A percentile compares a stretch with the other conserved stretches of the same genome.
Evolutionary conservation across 2,888 invertebrate genomes (phyloP).

Genomic region (Pyrrhia umbra): DNA sequence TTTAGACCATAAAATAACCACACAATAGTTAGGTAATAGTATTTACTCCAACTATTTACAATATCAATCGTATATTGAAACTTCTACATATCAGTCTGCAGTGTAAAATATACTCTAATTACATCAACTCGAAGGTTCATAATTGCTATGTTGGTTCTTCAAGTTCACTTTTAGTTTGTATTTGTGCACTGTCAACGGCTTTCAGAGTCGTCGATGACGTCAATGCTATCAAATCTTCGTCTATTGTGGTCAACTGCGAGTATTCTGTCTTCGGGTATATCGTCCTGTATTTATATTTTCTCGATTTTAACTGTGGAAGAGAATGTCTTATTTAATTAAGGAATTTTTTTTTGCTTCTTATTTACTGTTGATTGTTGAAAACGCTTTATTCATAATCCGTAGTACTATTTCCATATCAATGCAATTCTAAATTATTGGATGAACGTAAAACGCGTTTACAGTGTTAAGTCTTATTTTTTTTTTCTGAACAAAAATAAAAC

Average conservation of each 20-base stretch:
- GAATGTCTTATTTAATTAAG: conserved; percentile 12
- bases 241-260: conserved; percentile 84
- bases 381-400: no score
- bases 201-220: conserved; percentile 79
- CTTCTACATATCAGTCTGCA: conserved; percentile 88
- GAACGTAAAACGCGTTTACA: no score
- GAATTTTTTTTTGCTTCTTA: neutral
- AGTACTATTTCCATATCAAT: no score
- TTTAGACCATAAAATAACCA: conserved; percentile 49
- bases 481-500: no score
- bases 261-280: conserved; percentile 82
- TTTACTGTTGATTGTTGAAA: no score
- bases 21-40: conserved; percentile 56
- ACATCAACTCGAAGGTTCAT: conserved; percentile 74
- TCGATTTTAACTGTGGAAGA: conserved; percentile 77
- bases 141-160: conserved; percentile 86
- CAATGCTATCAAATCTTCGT: conserved; percentile 81
- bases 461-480: no score
- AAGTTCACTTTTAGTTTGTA: conserved; percentile 71
- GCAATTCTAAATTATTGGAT: no score
- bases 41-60: conserved; percentile 71
- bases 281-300: conserved; percentile 74
- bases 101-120: conserved; percentile 82
- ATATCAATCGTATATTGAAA: conserved; percentile 73
- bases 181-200: conserved; percentile 66